These are phyloP conservation scores for Drosophila colorata DNA, from an alignment of 2,888 invertebrate genomes.

Conservation along the genomic window DNA sequence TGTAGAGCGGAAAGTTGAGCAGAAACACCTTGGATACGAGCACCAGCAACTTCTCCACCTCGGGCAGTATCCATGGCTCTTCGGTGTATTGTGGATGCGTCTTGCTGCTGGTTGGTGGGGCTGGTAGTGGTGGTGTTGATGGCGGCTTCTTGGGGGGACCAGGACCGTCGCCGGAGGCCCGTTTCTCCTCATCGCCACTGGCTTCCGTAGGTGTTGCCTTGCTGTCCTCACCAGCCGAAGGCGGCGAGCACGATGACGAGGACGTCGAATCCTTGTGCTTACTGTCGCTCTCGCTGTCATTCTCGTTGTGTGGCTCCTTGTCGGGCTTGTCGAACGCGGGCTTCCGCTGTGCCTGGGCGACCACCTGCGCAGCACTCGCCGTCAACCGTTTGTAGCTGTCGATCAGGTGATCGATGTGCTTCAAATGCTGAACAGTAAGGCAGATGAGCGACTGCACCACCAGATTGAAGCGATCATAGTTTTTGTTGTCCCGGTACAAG, in stretches of 20 bases:
- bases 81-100: constrained; percentile 81
- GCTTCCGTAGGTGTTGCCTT: constrained; percentile 30
- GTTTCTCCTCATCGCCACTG: constrained; percentile 46
- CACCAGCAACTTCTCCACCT: constrained; percentile 94
- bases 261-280: constrained; percentile 52
- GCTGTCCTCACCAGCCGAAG: constrained; percentile 33
- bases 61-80: constrained; percentile 90
- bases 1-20: constrained; percentile 94
- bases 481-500: constrained; percentile 96
- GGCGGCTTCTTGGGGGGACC: constrained; percentile 53
- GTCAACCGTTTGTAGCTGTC: constrained; percentile 85
- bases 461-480: constrained; percentile 95
- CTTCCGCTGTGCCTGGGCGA: constrained; percentile 64
- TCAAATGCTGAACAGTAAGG: constrained; percentile 93
- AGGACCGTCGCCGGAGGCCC: constrained; percentile 66
- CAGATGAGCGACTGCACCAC: constrained; percentile 95
- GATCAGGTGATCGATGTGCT: constrained; percentile 89
- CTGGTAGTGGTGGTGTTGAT: constrained; percentile 32
- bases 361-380: constrained; percentile 63
- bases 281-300: constrained; percentile 41
- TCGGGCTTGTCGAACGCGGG: constrained; percentile 27
- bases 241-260: constrained; percentile 20
- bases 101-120: constrained; percentile 37
- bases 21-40: constrained; percentile 95
- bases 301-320: constrained; percentile 27